phyloP scores from a whole-genome alignment of 2,888 invertebrate genomes.

The Tetragonula carbonaria region DNA sequence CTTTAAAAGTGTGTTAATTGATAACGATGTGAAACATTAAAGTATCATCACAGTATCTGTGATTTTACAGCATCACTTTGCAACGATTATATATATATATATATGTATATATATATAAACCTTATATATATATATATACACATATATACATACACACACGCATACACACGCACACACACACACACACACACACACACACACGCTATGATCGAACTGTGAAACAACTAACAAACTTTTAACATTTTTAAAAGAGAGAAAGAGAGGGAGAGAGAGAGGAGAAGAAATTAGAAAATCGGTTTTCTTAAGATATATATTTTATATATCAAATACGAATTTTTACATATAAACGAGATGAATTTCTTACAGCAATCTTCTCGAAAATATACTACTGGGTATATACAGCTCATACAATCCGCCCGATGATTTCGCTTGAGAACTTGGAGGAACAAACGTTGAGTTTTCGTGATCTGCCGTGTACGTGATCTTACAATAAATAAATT shows the following conservation, averaged over 20 bases:
- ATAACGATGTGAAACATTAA: not conserved
- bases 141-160: no score
- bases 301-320: constrained; percentile 43
- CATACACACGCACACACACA: no score
- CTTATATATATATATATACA: no score
- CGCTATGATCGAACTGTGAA: not conserved
- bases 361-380: constrained; percentile 24
- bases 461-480: not conserved
- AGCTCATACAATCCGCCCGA: constrained; percentile 73
- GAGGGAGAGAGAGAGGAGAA: not conserved
- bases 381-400: constrained; percentile 47
- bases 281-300: constrained; percentile 1
- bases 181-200: not conserved
- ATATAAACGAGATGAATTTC: constrained; percentile 33
- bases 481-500: constrained; percentile 3
- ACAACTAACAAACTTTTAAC: not conserved
- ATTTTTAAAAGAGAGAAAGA: not conserved
- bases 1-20: not conserved
- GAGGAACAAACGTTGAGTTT: not conserved
- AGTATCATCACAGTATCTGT: not conserved
- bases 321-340: constrained; percentile 21
- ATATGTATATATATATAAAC: no score
- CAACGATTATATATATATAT: no score
- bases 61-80: not conserved
- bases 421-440: constrained; percentile 30